Percentiles rank a stretch among this genome's conserved stretches.
Evolutionary conservation across 2,888 invertebrate genomes (phyloP).

Genomic region (Apodemia zela): DNA sequence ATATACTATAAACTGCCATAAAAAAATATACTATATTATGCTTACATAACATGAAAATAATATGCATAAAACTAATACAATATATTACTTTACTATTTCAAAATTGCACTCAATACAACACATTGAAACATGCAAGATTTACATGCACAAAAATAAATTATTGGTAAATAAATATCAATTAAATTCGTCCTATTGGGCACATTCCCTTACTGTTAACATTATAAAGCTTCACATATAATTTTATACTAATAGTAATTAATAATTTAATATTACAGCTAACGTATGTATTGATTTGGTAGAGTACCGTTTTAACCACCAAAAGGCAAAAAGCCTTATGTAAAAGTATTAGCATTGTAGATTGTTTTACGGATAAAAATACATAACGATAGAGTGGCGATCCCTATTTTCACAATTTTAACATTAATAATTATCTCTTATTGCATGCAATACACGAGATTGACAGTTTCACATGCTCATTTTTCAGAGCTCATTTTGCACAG

Average conservation of each 20-base stretch:
- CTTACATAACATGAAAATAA: constrained; percentile 8
- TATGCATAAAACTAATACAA: background rate
- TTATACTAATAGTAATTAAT: background rate
- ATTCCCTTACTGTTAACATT: constrained; percentile 1
- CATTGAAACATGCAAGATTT: constrained; percentile 9
- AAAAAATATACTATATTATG: constrained; percentile 13
- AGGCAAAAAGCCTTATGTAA: too few relatives aligned
- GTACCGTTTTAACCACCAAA: too few relatives aligned
- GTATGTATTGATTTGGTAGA: too few relatives aligned
- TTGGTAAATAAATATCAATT: constrained; percentile 3
- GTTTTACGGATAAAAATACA: too few relatives aligned
- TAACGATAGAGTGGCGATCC: too few relatives aligned
- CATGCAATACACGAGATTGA: too few relatives aligned
- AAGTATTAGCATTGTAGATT: too few relatives aligned
- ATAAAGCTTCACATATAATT: background rate
- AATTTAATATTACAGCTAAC: too few relatives aligned
- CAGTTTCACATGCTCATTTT: too few relatives aligned
- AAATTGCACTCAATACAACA: constrained; percentile 8
- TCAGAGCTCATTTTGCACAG: too few relatives aligned
- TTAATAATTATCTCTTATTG: too few relatives aligned
- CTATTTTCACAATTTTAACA: too few relatives aligned
- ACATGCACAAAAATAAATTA: constrained; percentile 16
- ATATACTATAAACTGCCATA: constrained; percentile 5
- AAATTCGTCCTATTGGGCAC: constrained; percentile 7
- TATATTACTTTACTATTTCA: background rate